Base-by-base conservation (phyloP, 2,113 vertebrate genomes). In the Poeciliopsis retropinna region DNA sequence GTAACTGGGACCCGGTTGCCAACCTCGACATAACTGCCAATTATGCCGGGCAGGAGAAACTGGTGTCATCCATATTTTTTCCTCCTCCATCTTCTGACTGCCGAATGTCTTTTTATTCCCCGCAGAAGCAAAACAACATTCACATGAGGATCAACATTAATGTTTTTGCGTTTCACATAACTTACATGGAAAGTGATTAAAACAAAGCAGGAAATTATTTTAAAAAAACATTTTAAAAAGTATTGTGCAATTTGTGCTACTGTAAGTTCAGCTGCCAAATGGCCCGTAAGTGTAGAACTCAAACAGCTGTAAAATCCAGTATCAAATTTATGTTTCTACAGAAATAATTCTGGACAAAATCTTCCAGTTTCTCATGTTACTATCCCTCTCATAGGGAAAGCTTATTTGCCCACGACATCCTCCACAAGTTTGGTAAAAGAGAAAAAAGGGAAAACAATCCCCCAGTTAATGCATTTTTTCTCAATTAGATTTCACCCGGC, bases 21-120 rank as follows among this genome's bases (percentile, higher is more conserved):
- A 90, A 85, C 69, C 64, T 76, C 73, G 28, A 77, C 81, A 87
- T 90, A 92, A 91, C 85, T 81, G 89, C 83, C 90, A 94, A 92
- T 94, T 91, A 92, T 75, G 61, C 77, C 29, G 78, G 85, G 79
- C 83, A 84, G 77, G 61, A 80, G 73, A 82, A 74, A 87, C 72
- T 82, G 83, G 79, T 79, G 72, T 67, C 39, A 65, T 75, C 75
- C 69, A 67, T 81, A 77, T 73, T 77, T 73, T 75, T 32, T 15
- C 5, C 78, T 81, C 74, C 75, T 25, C 65, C 66, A 13, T 69
- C 64, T 29, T 47, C 67, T 60, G 75, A 74, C 77, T 66, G 78
- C 67, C 78, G 72, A 92, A 85, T 80, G 68, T 88, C 62, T 88
- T 76, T 64, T 39, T 51, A 34, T 65, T 37, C 51, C 22, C 51